These are phyloP conservation scores for Drosophila incognita DNA, from an alignment of 2,888 invertebrate genomes.

Conservation along the genomic window DNA sequence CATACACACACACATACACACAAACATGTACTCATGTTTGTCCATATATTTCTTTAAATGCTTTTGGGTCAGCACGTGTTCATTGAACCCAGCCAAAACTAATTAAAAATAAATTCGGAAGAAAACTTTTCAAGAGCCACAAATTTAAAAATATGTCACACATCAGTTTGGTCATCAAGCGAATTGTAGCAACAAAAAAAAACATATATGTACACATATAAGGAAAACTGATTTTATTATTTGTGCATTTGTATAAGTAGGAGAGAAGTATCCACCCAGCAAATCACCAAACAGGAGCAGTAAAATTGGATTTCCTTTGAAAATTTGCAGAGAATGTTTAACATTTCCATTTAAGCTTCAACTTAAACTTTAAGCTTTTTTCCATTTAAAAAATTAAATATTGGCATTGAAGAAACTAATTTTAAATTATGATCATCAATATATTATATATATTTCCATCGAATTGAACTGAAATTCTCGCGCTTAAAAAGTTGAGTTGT, in stretches of 20 bases:
- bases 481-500: background rate
- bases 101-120: constrained; percentile 58
- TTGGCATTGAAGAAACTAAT: background rate
- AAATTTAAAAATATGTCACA: constrained; percentile 46
- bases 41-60: background rate
- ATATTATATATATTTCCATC: background rate
- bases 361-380: background rate
- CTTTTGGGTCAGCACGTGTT: constrained; percentile 38
- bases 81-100: constrained; percentile 64
- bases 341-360: background rate
- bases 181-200: constrained; percentile 13
- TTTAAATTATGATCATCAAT: background rate
- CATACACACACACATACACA: background rate
- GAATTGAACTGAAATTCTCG: background rate
- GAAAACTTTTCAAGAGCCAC: constrained; percentile 35
- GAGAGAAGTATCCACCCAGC: no score
- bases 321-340: background rate
- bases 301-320: background rate
- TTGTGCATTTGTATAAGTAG: no score
- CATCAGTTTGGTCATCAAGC: constrained; percentile 46
- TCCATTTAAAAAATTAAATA: background rate
- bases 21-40: background rate
- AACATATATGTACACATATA: background rate
- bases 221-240: background rate
- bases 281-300: background rate